Evolutionary conservation across 2,797 vertebrate genomes (phyloP).

Genomic region (Myioborus miniatus): DNA sequence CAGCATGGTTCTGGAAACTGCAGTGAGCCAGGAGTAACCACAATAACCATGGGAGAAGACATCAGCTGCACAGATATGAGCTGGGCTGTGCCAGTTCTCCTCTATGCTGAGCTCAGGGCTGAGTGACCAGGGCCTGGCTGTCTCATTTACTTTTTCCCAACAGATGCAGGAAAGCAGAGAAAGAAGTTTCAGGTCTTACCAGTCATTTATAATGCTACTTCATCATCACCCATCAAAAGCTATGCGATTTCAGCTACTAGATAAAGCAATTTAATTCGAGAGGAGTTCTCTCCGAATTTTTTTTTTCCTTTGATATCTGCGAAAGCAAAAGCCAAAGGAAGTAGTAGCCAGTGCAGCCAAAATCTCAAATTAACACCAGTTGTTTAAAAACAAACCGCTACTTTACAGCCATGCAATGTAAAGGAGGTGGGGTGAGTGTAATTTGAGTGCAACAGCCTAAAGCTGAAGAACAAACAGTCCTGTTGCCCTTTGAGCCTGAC

Average conservation of each 20-base stretch:
- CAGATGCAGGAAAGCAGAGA: not conserved
- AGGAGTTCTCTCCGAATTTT: not conserved
- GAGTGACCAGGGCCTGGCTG: not conserved
- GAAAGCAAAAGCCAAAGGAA: not conserved
- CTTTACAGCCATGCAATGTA: not conserved
- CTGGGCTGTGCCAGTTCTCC: not conserved
- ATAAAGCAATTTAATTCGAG: not conserved
- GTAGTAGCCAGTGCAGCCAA: not conserved
- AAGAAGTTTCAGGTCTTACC: not conserved
- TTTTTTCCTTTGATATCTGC: not conserved
- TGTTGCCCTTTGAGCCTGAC: not conserved
- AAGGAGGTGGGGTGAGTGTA: not conserved
- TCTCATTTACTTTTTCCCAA: not conserved
- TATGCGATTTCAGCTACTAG: not conserved
- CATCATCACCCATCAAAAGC: not conserved
- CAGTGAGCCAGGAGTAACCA: not conserved
- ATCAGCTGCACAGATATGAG: not conserved
- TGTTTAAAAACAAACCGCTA: not conserved
- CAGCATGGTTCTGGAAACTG: not conserved
- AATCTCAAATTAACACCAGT: not conserved
- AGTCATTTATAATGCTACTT: not conserved
- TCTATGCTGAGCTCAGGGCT: accelerated
- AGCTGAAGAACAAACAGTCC: not conserved
- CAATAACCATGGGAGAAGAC: not conserved
- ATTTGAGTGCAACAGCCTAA: not conserved